These are phyloP conservation scores for Rousettus leschenaultii DNA, from an alignment of 2,113 vertebrate genomes.

Conservation along the genomic window DNA sequence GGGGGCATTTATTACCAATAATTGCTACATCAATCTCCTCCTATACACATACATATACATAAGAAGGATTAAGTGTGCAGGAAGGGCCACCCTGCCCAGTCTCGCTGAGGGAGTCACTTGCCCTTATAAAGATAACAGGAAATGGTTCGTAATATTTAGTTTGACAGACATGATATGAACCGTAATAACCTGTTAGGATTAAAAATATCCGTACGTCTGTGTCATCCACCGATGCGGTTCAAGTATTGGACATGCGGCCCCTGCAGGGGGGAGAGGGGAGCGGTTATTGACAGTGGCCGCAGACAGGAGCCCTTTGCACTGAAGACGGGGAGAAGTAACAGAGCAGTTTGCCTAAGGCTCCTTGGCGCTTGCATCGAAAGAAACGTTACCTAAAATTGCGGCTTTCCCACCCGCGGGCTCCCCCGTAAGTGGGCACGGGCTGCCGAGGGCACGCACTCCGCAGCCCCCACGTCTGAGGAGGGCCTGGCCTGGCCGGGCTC, in stretches of 20 bases:
- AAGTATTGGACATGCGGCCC: constrained; percentile 80
- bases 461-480: constrained; percentile 25
- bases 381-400: background rate
- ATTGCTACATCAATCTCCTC: constrained; percentile 71
- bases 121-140: constrained; percentile 81
- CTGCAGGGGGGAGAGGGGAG: constrained; percentile 66
- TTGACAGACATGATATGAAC: constrained; percentile 83
- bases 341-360: constrained; percentile 54
- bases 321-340: constrained; percentile 70
- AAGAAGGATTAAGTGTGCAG: constrained; percentile 62
- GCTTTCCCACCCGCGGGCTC: background rate
- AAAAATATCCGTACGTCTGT: constrained; percentile 80
- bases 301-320: constrained; percentile 63
- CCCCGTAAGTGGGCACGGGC: constrained; percentile 35
- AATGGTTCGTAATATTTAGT: constrained; percentile 84
- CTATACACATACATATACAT: constrained; percentile 64
- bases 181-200: constrained; percentile 82
- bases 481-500: background rate
- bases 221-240: constrained; percentile 79
- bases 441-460: constrained; percentile 24
- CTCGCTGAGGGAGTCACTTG: constrained; percentile 65
- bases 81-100: background rate
- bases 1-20: constrained; percentile 66
- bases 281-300: constrained; percentile 77
- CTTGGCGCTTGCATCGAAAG: constrained; percentile 41